Evolutionary conservation across 2,888 invertebrate genomes (phyloP).

Genomic region (Cerceris rybyensis): DNA sequence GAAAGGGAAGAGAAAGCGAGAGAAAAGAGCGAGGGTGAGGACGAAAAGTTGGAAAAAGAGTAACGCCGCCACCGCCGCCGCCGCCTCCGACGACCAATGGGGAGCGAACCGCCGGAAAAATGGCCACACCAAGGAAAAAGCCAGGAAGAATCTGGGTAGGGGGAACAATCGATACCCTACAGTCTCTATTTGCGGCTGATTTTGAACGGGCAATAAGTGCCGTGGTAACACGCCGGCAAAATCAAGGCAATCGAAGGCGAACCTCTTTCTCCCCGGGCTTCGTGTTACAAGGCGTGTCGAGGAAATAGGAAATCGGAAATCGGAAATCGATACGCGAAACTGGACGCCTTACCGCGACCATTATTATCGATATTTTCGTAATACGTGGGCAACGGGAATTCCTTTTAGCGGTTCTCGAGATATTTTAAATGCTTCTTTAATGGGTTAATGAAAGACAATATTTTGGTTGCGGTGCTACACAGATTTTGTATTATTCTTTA

Average conservation of each 20-base stretch:
- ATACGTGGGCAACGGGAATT: too few species aligned
- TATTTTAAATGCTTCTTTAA: too few species aligned
- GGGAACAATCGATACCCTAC: conserved; percentile 49
- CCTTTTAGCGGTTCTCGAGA: too few species aligned
- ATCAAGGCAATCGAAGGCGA: not conserved
- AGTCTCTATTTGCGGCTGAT: conserved; percentile 44
- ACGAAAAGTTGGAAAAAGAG: conserved; percentile 67
- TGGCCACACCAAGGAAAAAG: conserved; percentile 55
- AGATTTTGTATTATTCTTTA: too few species aligned
- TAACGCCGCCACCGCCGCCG: conserved; percentile 43
- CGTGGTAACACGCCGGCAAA: not conserved
- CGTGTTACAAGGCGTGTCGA: not conserved
- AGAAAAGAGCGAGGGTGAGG: conserved; percentile 36
- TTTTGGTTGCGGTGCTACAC: too few species aligned
- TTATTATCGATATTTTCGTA: too few species aligned
- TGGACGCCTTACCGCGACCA: too few species aligned
- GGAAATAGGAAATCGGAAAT: too few species aligned
- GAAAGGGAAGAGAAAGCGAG: conserved; percentile 43
- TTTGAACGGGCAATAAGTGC: conserved; percentile 8
- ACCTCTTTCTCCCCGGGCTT: not conserved
- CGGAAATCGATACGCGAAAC: not conserved
- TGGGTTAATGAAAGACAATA: too few species aligned
- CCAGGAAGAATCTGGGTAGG: conserved; percentile 21
- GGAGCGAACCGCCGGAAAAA: conserved; percentile 56
- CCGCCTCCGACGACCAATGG: conserved; percentile 48